phyloP scores from a whole-genome alignment of 2,113 vertebrate genomes.

The human region DNA sequence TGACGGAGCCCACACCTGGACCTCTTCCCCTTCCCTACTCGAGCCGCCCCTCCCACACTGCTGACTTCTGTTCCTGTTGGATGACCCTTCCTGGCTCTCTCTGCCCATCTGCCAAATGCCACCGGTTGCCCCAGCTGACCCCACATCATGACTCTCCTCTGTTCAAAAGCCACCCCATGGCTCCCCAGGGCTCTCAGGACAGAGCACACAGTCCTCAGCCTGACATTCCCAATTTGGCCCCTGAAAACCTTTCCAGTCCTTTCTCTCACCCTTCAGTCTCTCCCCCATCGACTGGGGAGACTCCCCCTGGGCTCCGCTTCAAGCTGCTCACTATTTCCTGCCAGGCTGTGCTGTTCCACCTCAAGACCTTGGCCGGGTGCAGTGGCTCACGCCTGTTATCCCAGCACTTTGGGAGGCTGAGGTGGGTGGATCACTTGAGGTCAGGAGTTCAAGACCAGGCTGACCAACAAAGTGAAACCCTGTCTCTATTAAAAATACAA shows the following conservation, averaged over 20 bases:
- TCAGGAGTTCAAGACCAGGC: too few relatives aligned
- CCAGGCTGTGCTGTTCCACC: background rate
- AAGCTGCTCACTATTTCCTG: background rate
- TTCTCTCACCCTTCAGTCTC: background rate
- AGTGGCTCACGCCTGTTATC: too few relatives aligned
- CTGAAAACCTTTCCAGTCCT: background rate
- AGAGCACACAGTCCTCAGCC: background rate
- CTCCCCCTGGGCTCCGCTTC: background rate
- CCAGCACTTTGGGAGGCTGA: too few relatives aligned
- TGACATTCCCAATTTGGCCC: background rate
- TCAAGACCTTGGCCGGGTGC: background rate
- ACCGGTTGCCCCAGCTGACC: background rate
- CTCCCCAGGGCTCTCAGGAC: background rate
- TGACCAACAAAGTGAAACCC: too few relatives aligned
- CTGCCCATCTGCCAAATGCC: background rate
- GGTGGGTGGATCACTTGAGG: too few relatives aligned
- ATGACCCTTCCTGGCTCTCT: background rate
- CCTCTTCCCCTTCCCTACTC: background rate
- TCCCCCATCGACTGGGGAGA: background rate
- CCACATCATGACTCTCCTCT: background rate
- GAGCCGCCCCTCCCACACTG: background rate
- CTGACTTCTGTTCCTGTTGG: background rate
- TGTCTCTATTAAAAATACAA: too few relatives aligned
- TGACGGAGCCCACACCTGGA: background rate
- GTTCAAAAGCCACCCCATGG: background rate